Percentiles rank a stretch among this genome's conserved stretches.
These are phyloP conservation scores for Macaria notata DNA, from an alignment of 2,888 invertebrate genomes.

Conservation along the genomic window DNA sequence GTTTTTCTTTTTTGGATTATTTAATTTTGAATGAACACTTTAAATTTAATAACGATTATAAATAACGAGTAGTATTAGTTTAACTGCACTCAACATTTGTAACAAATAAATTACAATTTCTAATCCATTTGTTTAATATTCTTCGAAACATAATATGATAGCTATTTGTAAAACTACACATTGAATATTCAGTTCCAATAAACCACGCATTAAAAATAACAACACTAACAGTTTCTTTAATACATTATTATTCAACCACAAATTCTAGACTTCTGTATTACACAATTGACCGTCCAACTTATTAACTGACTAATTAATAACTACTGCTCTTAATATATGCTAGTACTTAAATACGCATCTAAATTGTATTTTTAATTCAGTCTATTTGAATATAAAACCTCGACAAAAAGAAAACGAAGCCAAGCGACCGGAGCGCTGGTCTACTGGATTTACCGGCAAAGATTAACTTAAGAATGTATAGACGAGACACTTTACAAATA, in stretches of 20 bases:
- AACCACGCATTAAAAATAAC: no score
- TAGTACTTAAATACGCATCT: slow-evolving; percentile 40
- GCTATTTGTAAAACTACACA: no score
- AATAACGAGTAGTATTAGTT: no score
- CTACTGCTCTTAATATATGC: slow-evolving; percentile 36
- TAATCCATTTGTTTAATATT: no score
- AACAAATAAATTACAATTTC: no score
- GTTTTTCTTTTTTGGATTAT: no score
- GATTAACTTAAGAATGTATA: slow-evolving; percentile 48
- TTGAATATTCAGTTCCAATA: no score
- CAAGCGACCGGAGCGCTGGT: slow-evolving; percentile 41
- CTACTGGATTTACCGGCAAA: slow-evolving; percentile 42
- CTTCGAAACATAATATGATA: no score
- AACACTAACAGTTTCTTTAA: not conserved
- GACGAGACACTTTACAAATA: slow-evolving; percentile 31
- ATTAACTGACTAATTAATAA: slow-evolving; percentile 32
- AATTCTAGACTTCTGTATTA: slow-evolving; percentile 11
- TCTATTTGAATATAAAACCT: slow-evolving; percentile 43
- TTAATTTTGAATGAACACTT: no score
- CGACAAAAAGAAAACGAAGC: slow-evolving; percentile 43
- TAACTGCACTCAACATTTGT: no score
- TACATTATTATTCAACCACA: slow-evolving; percentile 2
- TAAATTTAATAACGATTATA: no score
- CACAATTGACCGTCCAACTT: slow-evolving; percentile 26
- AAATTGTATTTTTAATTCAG: slow-evolving; percentile 40